Conservation (phyloP, 2,113 vertebrate species). For the Tachuris rubrigastra region DNA sequence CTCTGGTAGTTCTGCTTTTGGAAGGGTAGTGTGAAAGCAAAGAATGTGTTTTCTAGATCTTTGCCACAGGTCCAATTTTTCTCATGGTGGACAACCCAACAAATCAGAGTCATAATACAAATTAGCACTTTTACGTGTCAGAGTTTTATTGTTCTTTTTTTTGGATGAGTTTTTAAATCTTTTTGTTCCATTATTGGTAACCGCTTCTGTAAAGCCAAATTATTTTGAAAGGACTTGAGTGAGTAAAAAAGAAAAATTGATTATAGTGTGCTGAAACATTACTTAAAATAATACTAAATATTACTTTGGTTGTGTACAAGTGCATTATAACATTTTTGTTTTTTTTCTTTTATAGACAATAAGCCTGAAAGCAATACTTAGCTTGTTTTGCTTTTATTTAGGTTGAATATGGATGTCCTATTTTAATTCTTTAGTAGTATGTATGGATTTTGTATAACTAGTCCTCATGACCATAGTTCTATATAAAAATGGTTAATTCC, state of each 20-base stretch:
- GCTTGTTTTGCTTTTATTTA: neutral
- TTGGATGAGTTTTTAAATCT: neutral
- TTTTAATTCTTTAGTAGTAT: neutral
- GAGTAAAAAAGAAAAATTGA: neutral
- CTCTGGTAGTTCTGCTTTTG: neutral
- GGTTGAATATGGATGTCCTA: neutral
- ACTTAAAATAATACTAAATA: neutral
- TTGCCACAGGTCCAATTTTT: neutral
- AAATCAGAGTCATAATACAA: neutral
- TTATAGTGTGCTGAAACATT: neutral
- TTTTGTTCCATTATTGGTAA: neutral
- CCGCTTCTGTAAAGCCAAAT: neutral
- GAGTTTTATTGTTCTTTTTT: neutral
- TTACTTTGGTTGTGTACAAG: neutral
- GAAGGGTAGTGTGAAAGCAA: neutral
- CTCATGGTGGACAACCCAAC: neutral
- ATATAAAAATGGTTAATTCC: neutral
- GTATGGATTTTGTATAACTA: neutral
- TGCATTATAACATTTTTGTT: neutral
- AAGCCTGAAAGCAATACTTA: neutral
- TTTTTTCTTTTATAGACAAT: neutral
- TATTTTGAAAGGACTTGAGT: neutral
- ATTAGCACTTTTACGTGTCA: neutral
- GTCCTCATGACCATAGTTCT: neutral
- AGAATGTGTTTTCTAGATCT: neutral